A percentile compares a stretch with the other conserved stretches of the same genome.
phyloP scores from a whole-genome alignment of 2,888 invertebrate species.

The Troilus luridus region DNA sequence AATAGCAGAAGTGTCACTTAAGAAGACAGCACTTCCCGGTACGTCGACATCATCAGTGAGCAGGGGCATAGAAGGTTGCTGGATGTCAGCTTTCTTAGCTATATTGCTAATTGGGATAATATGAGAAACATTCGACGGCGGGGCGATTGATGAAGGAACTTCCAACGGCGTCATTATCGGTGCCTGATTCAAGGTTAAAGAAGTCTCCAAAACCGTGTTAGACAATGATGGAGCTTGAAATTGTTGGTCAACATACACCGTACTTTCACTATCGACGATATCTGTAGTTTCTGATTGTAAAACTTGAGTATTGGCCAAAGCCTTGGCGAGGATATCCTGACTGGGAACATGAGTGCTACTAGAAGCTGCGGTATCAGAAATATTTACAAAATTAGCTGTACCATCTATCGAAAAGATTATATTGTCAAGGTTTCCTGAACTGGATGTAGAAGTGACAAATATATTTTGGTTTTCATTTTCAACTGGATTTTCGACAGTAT shows the following conservation, averaged over 20 bases:
- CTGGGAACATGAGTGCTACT: constrained; percentile 32
- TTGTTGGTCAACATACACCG: constrained; percentile 61
- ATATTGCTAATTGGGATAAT: constrained; percentile 31
- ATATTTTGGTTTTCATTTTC: constrained; percentile 26
- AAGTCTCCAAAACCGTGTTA: constrained; percentile 78
- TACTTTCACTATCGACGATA: constrained; percentile 56
- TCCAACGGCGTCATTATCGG: constrained; percentile 88
- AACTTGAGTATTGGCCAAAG: constrained; percentile 66
- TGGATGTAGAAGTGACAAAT: constrained; percentile 28
- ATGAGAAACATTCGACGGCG: constrained; percentile 12
- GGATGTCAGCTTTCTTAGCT: not conserved
- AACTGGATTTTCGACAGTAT: constrained; percentile 10
- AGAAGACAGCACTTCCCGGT: constrained; percentile 2
- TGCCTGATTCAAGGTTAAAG: constrained; percentile 81
- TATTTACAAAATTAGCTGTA: constrained; percentile 59
- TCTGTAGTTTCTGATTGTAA: constrained; percentile 63
- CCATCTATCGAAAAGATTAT: constrained; percentile 63
- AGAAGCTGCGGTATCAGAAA: not conserved
- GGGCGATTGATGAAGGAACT: constrained; percentile 71
- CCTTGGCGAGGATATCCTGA: constrained; percentile 66
- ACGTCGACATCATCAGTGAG: constrained; percentile 35
- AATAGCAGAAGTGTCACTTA: constrained; percentile 25
- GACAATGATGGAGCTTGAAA: constrained; percentile 59
- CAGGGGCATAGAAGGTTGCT: constrained; percentile 54
- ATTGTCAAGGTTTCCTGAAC: constrained; percentile 61